phyloP scores from a whole-genome alignment of 2,797 vertebrate genomes.

The Phrynocephalus vlangalii region DNA sequence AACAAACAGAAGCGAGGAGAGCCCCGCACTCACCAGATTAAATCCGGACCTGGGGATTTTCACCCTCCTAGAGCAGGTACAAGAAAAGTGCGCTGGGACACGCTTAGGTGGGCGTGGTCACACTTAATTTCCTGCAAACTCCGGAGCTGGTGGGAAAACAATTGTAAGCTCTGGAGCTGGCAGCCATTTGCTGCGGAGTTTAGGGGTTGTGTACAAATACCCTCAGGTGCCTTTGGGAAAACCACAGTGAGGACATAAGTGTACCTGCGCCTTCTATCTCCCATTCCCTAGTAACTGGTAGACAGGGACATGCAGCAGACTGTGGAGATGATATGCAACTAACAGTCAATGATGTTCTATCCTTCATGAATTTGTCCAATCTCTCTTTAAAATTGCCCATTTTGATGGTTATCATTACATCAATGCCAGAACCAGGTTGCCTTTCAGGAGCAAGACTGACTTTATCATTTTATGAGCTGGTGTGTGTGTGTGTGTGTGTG shows the following conservation, averaged over 20 bases:
- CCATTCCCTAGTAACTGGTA: neutral
- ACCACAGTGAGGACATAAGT: neutral
- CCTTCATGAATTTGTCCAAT: neutral
- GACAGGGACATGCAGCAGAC: neutral
- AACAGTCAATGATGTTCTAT: neutral
- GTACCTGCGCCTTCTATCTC: no score
- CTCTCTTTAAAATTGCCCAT: neutral
- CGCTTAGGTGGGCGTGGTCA: no score
- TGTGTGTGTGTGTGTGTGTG: neutral
- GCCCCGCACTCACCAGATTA: no score
- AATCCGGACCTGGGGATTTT: no score
- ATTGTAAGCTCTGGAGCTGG: no score
- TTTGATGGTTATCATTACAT: neutral
- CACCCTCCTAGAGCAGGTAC: no score
- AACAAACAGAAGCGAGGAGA: no score
- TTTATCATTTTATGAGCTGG: neutral
- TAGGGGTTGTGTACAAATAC: no score
- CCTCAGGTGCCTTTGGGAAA: neutral
- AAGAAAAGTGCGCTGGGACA: no score
- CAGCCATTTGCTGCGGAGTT: no score
- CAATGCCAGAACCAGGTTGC: neutral
- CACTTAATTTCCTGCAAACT: no score
- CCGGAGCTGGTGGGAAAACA: no score
- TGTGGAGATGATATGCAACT: neutral
- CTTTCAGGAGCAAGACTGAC: neutral